phyloP scores from a whole-genome alignment of 2,113 vertebrate species.

The Rhineura floridana region DNA sequence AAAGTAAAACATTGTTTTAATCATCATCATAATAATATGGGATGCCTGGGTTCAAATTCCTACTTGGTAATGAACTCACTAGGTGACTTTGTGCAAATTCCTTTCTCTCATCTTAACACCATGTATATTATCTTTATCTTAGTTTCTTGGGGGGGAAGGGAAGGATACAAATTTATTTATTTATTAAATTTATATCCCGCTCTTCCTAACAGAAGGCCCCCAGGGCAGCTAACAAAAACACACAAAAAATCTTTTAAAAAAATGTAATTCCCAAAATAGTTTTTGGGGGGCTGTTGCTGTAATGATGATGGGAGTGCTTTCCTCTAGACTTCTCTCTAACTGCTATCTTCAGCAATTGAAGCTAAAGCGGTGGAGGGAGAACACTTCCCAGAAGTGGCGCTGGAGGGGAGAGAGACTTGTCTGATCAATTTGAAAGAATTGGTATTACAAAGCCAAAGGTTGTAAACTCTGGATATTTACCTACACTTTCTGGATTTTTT shows the following conservation, averaged over 20 bases:
- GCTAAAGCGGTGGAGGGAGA: neutral
- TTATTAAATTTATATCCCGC: too few species aligned
- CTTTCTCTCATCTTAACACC: neutral
- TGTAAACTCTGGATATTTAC: constrained; percentile 41
- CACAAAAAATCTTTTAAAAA: neutral
- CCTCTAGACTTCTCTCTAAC: neutral
- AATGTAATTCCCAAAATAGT: neutral
- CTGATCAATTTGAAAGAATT: neutral
- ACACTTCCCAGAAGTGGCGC: neutral
- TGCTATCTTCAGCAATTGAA: neutral
- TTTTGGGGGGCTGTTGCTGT: neutral
- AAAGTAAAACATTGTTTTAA: neutral
- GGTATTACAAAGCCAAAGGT: constrained; percentile 38
- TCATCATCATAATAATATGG: too few species aligned
- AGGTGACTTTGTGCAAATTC: neutral
- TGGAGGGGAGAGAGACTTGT: constrained; percentile 10
- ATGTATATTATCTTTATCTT: neutral
- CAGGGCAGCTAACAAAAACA: too few species aligned
- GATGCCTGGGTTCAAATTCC: neutral
- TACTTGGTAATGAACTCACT: neutral
- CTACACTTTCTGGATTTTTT: constrained; percentile 61
- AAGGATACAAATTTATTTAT: neutral
- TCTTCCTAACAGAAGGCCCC: too few species aligned
- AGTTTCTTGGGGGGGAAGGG: neutral
- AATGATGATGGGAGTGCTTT: neutral